Percentiles rank a stretch among this genome's conserved stretches.
These are phyloP conservation scores for Caranx ignobilis DNA, from an alignment of 2,113 vertebrate species.

Conservation along the genomic window DNA sequence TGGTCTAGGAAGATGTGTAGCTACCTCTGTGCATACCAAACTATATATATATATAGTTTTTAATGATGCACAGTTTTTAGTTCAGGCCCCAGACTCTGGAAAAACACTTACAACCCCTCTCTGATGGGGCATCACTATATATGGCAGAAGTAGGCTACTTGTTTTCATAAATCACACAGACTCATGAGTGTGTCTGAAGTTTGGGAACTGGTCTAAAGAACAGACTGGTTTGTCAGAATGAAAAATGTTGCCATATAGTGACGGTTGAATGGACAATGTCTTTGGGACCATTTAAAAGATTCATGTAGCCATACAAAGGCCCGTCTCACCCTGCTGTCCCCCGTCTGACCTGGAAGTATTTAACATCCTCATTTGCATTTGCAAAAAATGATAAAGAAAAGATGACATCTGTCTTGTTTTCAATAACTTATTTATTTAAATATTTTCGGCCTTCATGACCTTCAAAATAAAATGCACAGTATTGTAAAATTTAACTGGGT, in stretches of 20 bases:
- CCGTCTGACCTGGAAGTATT: slow-evolving; percentile 54
- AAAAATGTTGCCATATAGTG: slow-evolving; percentile 21
- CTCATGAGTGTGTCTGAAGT: slow-evolving; percentile 5
- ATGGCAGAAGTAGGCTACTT: slow-evolving; percentile 21
- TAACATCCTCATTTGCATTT: slow-evolving; percentile 55
- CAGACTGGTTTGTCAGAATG: slow-evolving; percentile 11
- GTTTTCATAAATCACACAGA: slow-evolving; percentile 36
- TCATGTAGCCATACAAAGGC: slow-evolving; percentile 42
- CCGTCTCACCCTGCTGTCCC: slow-evolving; percentile 37
- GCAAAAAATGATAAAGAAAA: not conserved
- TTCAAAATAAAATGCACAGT: not conserved
- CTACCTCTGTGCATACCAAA: no score
- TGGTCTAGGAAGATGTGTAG: not conserved
- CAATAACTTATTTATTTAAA: not conserved
- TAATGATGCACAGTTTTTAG: not conserved
- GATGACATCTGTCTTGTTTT: not conserved
- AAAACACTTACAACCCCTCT: slow-evolving; percentile 17
- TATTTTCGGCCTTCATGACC: not conserved
- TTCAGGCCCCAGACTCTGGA: slow-evolving; percentile 38
- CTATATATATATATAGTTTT: no score
- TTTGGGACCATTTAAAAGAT: slow-evolving; percentile 40
- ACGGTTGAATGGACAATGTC: slow-evolving; percentile 43
- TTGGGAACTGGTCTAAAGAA: not conserved
- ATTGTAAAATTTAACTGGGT: not conserved
- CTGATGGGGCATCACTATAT: slow-evolving; percentile 22